Evolutionary conservation across 2,888 invertebrate genomes (phyloP), one percentile per base, ranked within the genome.

Genomic region (Lasioglossum figueresi): DNA sequence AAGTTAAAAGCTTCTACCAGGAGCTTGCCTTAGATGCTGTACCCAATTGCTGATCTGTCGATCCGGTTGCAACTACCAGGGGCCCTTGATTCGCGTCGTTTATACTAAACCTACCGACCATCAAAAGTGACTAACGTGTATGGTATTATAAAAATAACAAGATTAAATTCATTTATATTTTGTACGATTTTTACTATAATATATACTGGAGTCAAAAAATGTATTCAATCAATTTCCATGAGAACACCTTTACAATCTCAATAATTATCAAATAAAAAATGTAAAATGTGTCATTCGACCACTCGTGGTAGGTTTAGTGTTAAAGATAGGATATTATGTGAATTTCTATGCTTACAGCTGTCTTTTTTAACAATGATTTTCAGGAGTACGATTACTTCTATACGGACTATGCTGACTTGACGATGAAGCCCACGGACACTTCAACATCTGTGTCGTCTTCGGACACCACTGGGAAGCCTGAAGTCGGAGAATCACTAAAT

Each of bases 351-450:
- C 34, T 66, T 10, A 66, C 34, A 34, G 8, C 16, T 34, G 34
- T 63, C 6, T 19, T 19, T 66, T 10, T 34, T 37, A 10, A 1
- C 66, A 34, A 31, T 52, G 27, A 23, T 19, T 96, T 96, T 48
- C 95, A 97, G 97, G 97, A 97, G 93, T 97, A 97, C 89, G 97
- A 97, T 94, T 97, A 97, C 92, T 96, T 96, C 76, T 97, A 97
- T 23, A 2, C 48, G 6, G 48, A 97, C 93, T 97, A 97, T 91
- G 95, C 96, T 6, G 97, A 97, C 92, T 96, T 97, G 94, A 97
- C 97, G 34, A 95, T 97, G 92, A 91, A 90, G 52, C 45, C 72
- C 4, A 27, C 72, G 10, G 87, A 90, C 2, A 84, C 88, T 37
- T 90, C 83, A n/a, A 37, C 66, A 66, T 8, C 34, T 6, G 31